These are phyloP conservation scores for Parauchenoglanis punctatus DNA, from an alignment of 2,797 vertebrate genomes.

Conservation along the genomic window DNA sequence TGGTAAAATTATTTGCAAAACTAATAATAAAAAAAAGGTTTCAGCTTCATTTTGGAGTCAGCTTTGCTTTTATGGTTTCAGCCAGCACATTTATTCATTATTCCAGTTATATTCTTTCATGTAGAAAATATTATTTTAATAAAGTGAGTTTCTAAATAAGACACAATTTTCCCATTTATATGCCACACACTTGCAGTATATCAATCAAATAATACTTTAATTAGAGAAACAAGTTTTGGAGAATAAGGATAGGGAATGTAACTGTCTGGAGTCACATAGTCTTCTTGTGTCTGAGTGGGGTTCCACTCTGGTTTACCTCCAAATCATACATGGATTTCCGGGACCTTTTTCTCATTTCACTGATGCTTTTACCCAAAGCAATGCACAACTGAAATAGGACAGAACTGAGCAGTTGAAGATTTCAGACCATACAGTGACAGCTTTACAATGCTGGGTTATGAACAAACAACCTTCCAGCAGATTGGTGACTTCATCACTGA, in stretches of 20 bases:
- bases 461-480: neutral
- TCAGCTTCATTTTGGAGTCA: slow-evolving; percentile 58
- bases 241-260: neutral
- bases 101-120: neutral
- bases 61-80: slow-evolving; percentile 36
- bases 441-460: neutral
- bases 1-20: slow-evolving; percentile 59
- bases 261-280: neutral
- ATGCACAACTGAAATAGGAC: neutral
- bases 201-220: neutral
- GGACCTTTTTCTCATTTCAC: neutral
- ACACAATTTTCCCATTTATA: neutral
- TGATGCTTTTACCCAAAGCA: neutral
- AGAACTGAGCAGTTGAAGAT: neutral
- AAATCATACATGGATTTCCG: neutral
- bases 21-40: slow-evolving; percentile 66
- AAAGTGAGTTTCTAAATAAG: neutral
- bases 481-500: neutral
- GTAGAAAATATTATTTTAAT: neutral
- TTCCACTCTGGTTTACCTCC: neutral
- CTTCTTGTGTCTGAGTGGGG: neutral
- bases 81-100: neutral
- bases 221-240: neutral
- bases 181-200: neutral
- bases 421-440: neutral